Evolutionary conservation across 1,140 invertebrate genomes (phyloP).

Genomic region (Drosophila nasuta): DNA sequence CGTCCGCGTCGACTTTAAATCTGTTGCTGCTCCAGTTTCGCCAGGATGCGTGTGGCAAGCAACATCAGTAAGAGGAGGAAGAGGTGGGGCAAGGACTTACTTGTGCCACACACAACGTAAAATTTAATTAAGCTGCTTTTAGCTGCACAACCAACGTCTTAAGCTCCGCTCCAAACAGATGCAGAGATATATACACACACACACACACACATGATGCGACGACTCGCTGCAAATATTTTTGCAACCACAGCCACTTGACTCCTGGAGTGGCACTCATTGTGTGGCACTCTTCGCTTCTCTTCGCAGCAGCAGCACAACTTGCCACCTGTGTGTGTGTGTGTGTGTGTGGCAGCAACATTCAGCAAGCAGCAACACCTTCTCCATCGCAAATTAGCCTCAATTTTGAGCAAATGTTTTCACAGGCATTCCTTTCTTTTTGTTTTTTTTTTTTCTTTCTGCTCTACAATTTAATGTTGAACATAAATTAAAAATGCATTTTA

Average conservation of each 20-base stretch:
- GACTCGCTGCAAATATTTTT: conserved; percentile 43
- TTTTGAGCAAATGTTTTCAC: conserved; percentile 17
- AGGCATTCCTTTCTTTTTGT: background rate
- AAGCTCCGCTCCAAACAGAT: conserved; percentile 48
- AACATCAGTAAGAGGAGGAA: background rate
- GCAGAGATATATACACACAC: background rate
- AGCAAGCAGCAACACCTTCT: no score
- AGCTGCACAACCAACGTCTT: conserved; percentile 41
- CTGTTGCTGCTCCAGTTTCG: conserved; percentile 49
- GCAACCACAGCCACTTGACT: conserved; percentile 75
- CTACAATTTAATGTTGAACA: no score
- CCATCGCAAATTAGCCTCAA: conserved; percentile 9
- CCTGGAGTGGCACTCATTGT: conserved; percentile 60
- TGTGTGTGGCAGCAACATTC: no score
- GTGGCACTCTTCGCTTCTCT: background rate
- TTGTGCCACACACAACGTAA: conserved; percentile 29
- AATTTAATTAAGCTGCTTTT: conserved; percentile 61
- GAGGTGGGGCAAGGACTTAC: background rate
- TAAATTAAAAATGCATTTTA: no score
- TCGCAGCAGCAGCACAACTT: conserved; percentile 1
- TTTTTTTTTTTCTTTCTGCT: background rate
- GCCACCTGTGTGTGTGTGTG: conserved; percentile 42
- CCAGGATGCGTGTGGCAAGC: conserved; percentile 1
- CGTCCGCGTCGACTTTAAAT: conserved; percentile 20
- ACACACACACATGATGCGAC: conserved; percentile 1